Conservation (phyloP, 2,113 vertebrate species). For the Psammodynastes pulverulentus region DNA sequence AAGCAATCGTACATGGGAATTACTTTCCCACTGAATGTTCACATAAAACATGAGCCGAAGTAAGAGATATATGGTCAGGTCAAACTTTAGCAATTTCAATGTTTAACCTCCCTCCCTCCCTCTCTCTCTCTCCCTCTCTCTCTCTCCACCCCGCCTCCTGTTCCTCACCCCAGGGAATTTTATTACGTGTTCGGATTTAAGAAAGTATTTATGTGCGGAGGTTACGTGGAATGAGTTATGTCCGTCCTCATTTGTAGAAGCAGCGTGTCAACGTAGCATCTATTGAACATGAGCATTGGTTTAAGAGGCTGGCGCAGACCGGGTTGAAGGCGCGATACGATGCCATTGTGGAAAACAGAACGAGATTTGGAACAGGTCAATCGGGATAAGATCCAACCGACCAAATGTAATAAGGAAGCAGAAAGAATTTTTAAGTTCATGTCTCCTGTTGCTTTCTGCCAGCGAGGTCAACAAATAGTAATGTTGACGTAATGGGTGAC, state of each 20-base stretch:
- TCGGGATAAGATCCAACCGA: not conserved
- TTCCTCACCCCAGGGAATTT: not conserved
- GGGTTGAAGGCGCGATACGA: not conserved
- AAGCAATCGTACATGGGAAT: slow-evolving; percentile 11
- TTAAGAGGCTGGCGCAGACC: not conserved
- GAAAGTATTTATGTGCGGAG: slow-evolving; percentile 31
- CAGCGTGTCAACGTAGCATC: not conserved
- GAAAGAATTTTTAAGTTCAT: not conserved
- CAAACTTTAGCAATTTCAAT: slow-evolving; percentile 22
- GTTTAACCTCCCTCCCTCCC: slow-evolving; percentile 13
- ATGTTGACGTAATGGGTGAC: not conserved
- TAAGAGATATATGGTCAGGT: slow-evolving; percentile 17
- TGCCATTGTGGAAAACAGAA: not conserved
- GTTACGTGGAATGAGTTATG: slow-evolving; percentile 7
- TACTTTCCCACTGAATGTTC: slow-evolving; percentile 15
- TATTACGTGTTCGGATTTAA: slow-evolving; percentile 20
- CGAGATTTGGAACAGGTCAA: no score
- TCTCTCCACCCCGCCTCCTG: not conserved
- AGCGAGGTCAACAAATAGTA: not conserved
- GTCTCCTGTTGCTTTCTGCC: not conserved
- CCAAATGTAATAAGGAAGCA: not conserved
- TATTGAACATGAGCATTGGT: fast-evolving
- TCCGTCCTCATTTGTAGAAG: slow-evolving; percentile 1
- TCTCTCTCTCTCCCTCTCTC: not conserved
- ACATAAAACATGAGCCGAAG: slow-evolving; percentile 9